Conservation (phyloP, 2,113 vertebrate genomes). For the Pangasianodon hypophthalmus region DNA sequence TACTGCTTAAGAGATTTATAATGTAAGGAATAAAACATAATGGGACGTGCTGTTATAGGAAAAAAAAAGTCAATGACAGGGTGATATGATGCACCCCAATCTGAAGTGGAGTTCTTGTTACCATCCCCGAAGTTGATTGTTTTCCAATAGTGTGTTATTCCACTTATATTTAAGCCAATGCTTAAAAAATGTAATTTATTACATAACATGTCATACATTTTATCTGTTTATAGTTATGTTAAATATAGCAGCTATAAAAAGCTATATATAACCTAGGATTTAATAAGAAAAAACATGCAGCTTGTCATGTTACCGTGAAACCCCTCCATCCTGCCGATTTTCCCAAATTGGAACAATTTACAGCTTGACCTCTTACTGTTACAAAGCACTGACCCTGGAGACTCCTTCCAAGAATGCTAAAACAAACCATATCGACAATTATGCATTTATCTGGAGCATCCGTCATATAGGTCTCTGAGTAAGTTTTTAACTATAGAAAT, state of each 20-base stretch:
- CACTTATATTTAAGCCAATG: background rate
- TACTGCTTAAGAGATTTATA: background rate
- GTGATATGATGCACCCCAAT: background rate
- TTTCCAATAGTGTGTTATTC: background rate
- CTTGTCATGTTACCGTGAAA: no score
- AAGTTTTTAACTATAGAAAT: background rate
- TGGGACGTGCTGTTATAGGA: background rate
- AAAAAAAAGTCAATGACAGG: background rate
- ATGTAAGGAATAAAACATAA: background rate
- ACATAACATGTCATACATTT: no score
- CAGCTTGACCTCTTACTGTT: background rate
- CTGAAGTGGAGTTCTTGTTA: background rate
- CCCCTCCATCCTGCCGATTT: background rate
- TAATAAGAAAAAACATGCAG: background rate
- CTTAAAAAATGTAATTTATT: no score
- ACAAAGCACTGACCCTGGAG: background rate
- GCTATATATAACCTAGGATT: background rate
- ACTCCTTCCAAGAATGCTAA: background rate
- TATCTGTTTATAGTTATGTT: background rate
- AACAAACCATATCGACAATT: background rate
- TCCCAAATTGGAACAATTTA: background rate
- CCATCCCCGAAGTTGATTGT: background rate
- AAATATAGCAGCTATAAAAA: background rate
- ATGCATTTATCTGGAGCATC: background rate
- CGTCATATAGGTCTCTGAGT: background rate